Conservation (phyloP, 1,140 invertebrate genomes). For the Belonocnema kinseyi region DNA sequence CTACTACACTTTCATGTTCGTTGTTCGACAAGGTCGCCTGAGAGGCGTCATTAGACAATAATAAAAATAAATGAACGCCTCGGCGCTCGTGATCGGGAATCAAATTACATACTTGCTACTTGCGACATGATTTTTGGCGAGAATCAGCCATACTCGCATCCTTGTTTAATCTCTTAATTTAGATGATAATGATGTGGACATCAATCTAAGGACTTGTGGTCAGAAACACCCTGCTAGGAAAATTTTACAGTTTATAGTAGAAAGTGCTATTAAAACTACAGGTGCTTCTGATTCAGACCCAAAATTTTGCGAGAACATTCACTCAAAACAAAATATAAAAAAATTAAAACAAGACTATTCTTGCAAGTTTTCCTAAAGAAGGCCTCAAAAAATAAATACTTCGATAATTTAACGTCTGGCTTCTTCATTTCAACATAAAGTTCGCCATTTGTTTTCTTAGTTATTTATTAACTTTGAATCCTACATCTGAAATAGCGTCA, state of each 20-base stretch:
- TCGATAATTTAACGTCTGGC: too few species aligned
- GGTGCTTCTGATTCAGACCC: too few species aligned
- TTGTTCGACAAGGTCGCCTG: slow-evolving; percentile 47
- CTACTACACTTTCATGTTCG: slow-evolving; percentile 39
- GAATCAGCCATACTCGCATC: not conserved
- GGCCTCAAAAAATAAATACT: too few species aligned
- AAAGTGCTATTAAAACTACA: too few species aligned
- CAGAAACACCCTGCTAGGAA: not conserved
- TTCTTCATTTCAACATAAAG: too few species aligned
- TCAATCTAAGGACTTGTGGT: not conserved
- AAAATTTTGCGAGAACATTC: too few species aligned
- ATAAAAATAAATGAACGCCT: slow-evolving; percentile 54
- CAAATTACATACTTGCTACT: slow-evolving; percentile 56
- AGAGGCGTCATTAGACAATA: slow-evolving; percentile 52
- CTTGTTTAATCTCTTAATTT: slow-evolving; percentile 23
- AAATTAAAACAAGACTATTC: too few species aligned
- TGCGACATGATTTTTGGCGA: slow-evolving; percentile 63
- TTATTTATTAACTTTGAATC: too few species aligned
- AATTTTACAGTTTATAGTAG: not conserved
- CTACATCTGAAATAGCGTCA: too few species aligned
- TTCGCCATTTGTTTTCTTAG: too few species aligned
- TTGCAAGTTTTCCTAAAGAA: too few species aligned
- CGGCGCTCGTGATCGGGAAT: slow-evolving; percentile 65
- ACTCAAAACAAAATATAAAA: too few species aligned
- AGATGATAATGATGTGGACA: not conserved